Evolutionary conservation across 2,888 invertebrate genomes (phyloP).

Genomic region (Drosophila algonquin): DNA sequence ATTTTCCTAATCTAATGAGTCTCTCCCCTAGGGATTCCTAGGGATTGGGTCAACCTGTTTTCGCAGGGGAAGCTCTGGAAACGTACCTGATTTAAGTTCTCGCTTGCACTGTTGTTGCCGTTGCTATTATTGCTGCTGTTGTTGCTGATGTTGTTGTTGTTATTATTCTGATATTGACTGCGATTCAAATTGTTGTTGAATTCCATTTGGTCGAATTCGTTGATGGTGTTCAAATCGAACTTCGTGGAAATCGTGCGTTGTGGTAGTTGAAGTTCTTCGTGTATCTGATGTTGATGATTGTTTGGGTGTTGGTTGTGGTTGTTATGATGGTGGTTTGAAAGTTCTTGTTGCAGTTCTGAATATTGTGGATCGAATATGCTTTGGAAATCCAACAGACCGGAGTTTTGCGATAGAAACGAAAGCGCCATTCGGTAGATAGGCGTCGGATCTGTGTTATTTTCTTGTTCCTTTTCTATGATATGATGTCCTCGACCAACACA

Average conservation of each 20-base stretch:
- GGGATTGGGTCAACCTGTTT: no score
- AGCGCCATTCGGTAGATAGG: conserved; percentile 83
- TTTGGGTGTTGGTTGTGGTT: conserved; percentile 37
- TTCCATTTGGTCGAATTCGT: conserved; percentile 82
- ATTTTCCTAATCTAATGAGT: neutral
- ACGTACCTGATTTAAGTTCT: conserved; percentile 70
- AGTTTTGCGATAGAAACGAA: conserved; percentile 82
- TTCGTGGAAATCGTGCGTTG: conserved; percentile 63
- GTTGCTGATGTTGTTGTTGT: conserved; percentile 78
- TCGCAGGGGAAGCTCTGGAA: no score
- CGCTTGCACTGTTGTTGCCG: conserved; percentile 46
- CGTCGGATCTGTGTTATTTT: conserved; percentile 29
- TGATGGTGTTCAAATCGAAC: conserved; percentile 68
- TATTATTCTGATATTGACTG: conserved; percentile 71
- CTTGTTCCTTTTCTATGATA: conserved; percentile 16
- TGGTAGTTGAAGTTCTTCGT: conserved; percentile 51
- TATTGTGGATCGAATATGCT: conserved; percentile 82
- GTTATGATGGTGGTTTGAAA: conserved; percentile 40
- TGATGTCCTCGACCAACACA: conserved; percentile 6
- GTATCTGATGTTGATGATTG: conserved; percentile 35
- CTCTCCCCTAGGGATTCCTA: neutral
- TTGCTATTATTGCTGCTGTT: conserved; percentile 82
- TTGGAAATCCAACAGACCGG: conserved; percentile 82
- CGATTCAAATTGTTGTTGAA: conserved; percentile 72
- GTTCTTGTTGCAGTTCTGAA: conserved; percentile 61